Evolutionary conservation across 2,113 vertebrate species (phyloP).

Genomic region (Murina feae): DNA sequence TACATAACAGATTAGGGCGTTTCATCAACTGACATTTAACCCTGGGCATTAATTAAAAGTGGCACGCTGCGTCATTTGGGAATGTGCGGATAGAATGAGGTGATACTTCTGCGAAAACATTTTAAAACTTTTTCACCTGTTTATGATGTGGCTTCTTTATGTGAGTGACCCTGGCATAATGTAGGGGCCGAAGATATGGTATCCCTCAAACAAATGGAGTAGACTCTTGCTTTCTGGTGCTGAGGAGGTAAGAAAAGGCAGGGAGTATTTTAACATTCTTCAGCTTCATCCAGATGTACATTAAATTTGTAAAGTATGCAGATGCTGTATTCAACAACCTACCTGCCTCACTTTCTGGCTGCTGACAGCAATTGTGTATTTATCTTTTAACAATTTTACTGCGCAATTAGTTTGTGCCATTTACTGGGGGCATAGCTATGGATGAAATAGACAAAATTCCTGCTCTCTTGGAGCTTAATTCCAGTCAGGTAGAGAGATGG

Average conservation of each 20-base stretch:
- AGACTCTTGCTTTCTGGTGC: neutral
- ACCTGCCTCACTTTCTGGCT: neutral
- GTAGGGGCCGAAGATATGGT: neutral
- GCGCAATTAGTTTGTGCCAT: neutral
- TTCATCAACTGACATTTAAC: neutral
- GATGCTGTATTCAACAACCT: neutral
- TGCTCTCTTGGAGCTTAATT: neutral
- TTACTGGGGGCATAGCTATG: neutral
- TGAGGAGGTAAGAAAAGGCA: neutral
- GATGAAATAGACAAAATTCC: neutral
- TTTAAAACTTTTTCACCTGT: neutral
- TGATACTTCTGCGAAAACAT: neutral
- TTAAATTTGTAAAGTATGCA: neutral
- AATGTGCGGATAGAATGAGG: neutral
- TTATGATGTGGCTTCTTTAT: neutral
- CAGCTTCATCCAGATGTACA: neutral
- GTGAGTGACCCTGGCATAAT: neutral
- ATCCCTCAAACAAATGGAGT: neutral
- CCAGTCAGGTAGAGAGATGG: neutral
- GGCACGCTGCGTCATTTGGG: neutral
- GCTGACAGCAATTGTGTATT: neutral
- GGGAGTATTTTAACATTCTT: neutral
- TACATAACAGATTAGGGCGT: neutral
- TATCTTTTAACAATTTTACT: neutral
- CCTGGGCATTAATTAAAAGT: slow-evolving; percentile 20